Evolutionary conservation across 2,797 vertebrate genomes (phyloP).

Genomic region (Vespertilio murinus): DNA sequence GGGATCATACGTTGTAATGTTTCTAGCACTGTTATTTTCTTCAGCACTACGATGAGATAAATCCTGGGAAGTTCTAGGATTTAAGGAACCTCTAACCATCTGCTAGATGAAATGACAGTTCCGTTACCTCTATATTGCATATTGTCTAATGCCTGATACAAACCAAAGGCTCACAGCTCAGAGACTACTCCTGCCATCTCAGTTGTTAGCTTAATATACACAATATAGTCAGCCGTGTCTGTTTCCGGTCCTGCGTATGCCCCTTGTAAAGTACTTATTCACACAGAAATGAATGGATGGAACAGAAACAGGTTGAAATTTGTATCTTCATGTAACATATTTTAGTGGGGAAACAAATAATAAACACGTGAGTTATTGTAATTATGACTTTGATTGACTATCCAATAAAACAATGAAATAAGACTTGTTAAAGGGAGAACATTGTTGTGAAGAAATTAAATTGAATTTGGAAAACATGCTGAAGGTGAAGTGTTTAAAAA

Average conservation of each 20-base stretch:
- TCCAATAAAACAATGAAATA: neutral
- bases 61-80: constrained; percentile 40
- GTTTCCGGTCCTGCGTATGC: neutral
- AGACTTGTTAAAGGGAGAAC: neutral
- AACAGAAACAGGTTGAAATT: neutral
- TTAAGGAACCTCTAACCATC: constrained; percentile 25
- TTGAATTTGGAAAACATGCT: neutral
- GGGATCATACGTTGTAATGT: constrained; percentile 30
- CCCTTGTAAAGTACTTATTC: neutral
- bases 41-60: neutral
- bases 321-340: neutral
- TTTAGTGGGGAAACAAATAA: neutral
- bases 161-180: neutral
- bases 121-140: neutral
- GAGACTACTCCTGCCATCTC: neutral
- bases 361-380: neutral
- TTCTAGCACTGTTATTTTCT: constrained; percentile 35
- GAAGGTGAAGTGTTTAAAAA: neutral
- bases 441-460: neutral
- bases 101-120: constrained; percentile 6
- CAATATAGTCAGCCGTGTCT: neutral
- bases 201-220: neutral
- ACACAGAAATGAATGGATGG: neutral
- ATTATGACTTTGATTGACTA: neutral
- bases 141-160: neutral